Percentiles rank a stretch among this genome's conserved stretches.
Evolutionary conservation across 2,797 vertebrate genomes (phyloP).

Genomic region (Pseudocheirus occidentalis): DNA sequence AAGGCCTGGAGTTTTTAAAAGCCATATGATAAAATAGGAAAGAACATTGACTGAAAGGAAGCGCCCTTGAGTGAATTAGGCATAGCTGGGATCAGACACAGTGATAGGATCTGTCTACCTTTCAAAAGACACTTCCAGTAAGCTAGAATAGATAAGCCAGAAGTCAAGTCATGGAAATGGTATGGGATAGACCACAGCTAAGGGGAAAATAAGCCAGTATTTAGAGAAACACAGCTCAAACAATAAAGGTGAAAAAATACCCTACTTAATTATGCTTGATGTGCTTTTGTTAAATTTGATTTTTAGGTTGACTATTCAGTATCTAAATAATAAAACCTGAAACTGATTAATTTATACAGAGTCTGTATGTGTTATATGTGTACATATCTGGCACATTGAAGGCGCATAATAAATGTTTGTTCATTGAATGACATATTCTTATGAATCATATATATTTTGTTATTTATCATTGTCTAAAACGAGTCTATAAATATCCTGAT

Average conservation of each 20-base stretch:
- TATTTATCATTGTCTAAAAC: background rate
- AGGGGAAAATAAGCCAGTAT: background rate
- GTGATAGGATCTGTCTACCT: background rate
- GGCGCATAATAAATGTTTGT: background rate
- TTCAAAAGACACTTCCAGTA: constrained; percentile 15
- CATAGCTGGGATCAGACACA: background rate
- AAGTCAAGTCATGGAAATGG: constrained; percentile 12
- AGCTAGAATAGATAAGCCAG: background rate
- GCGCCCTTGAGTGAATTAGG: background rate
- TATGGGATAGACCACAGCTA: background rate
- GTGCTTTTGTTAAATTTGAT: background rate
- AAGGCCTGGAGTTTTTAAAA: background rate
- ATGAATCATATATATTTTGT: background rate
- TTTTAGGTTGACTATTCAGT: background rate
- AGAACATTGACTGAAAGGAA: background rate
- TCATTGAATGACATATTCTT: background rate
- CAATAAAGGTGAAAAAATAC: background rate
- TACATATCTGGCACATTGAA: background rate
- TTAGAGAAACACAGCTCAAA: background rate
- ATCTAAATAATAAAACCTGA: background rate
- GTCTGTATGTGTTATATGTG: background rate
- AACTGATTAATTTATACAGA: background rate
- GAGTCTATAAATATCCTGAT: background rate
- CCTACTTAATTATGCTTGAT: background rate
- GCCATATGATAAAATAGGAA: background rate